Base-by-base conservation (phyloP, 2,888 invertebrate genomes). In the Nebria salina region DNA sequence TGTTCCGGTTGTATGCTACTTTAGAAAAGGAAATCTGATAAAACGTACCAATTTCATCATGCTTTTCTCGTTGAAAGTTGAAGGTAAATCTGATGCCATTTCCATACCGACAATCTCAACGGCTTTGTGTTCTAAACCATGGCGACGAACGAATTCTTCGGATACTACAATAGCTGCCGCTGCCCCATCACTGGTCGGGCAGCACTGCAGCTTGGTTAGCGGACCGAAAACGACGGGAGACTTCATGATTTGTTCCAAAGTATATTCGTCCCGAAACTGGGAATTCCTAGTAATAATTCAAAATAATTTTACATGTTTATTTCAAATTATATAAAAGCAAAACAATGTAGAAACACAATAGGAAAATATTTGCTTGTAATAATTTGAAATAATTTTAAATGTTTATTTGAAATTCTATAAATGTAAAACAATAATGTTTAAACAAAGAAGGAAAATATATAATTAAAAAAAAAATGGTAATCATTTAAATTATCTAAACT, bases 131-230 rank as follows among this genome's bases (percentile, higher is more conserved):
- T 97, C 94, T 13, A 99, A 91, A 6, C 95, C 94, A 86, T 97
- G 95, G 54, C 92, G 91, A 82, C 92, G 92, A 1, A 99, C 97
- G 88, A 98, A 99, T 13, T 94, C 93, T 89, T 99, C 98, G 9
- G 96, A 97, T 83, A 95, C 98, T 68, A 99, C 86, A 82, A 99
- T 92, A 0, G 95, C 98, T 34, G 98, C 98, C 34, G 97, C 99
- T 0, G 97, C 93, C n/a, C 99, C 99, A 89, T 99, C 98, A 73
- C 98, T 98, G 0, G 99, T 99, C 0, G 99, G 99, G 87, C 98
- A 98, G 89, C 99, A 99, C 88, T 98, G 98, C 11, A 99, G 91
- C 88, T 98, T 98, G 1, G 99, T 99, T 73, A 99, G 90, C 0
- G 97, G 96, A 2, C 96, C 97, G 89, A 95, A 96, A 83, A 99